These are phyloP conservation scores for Gambelia wislizenii DNA, from an alignment of 2,797 vertebrate genomes.

Conservation along the genomic window DNA sequence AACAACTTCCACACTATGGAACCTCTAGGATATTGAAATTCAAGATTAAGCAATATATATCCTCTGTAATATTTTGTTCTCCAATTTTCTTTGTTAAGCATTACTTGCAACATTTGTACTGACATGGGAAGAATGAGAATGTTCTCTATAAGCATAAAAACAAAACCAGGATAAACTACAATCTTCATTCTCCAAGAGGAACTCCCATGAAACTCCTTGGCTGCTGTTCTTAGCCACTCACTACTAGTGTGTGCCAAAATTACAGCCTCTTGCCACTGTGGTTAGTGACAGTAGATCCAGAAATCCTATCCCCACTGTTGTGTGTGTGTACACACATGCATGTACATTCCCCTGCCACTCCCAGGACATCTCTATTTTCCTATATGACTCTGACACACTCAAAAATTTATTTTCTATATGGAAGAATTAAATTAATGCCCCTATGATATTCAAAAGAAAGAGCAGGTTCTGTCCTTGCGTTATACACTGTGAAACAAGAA, in stretches of 20 bases:
- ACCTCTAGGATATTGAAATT: background rate
- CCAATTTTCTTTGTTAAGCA: background rate
- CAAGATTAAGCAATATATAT: background rate
- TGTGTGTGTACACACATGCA: background rate
- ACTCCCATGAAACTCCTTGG: background rate
- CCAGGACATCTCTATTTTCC: no score
- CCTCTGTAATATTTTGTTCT: constrained; percentile 1
- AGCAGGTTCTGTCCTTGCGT: background rate
- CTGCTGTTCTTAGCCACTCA: background rate
- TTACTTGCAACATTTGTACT: background rate
- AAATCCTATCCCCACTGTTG: background rate
- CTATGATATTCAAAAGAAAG: background rate
- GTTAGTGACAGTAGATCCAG: background rate
- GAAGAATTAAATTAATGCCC: background rate
- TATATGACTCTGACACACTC: background rate
- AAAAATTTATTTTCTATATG: background rate
- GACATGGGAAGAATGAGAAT: background rate
- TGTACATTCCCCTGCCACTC: no score
- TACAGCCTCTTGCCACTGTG: background rate
- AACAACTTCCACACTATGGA: background rate
- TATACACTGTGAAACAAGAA: background rate
- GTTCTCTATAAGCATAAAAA: background rate
- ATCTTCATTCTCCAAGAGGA: background rate
- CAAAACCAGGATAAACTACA: background rate
- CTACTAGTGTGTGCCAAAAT: background rate